These are phyloP conservation scores for Gonioctena quinquepunctata DNA, from an alignment of 1,140 invertebrate species.

Conservation along the genomic window DNA sequence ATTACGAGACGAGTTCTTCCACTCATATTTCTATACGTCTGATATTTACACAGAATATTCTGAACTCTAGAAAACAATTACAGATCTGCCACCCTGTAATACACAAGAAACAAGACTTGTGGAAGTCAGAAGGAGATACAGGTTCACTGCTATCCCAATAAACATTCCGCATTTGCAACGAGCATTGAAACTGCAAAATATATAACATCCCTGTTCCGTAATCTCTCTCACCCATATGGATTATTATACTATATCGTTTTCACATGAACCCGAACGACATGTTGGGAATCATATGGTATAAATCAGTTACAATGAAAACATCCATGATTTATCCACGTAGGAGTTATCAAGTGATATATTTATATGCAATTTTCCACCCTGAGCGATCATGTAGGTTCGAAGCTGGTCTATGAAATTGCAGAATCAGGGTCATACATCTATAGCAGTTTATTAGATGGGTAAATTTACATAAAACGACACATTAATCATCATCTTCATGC, in stretches of 20 bases:
- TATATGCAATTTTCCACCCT: conserved; percentile 6
- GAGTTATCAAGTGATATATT: conserved; percentile 4
- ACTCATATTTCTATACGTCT: too few relatives aligned
- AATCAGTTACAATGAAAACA: background rate
- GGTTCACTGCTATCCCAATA: too few relatives aligned
- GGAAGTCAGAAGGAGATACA: too few relatives aligned
- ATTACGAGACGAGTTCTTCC: too few relatives aligned
- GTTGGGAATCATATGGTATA: background rate
- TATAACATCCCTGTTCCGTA: too few relatives aligned
- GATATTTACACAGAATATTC: too few relatives aligned
- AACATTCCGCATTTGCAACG: too few relatives aligned
- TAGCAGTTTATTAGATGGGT: conserved; percentile 5
- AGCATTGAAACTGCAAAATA: too few relatives aligned
- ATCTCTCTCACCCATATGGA: background rate
- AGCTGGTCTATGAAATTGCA: background rate
- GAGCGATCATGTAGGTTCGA: background rate
- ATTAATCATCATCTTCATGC: conserved; percentile 15
- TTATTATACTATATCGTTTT: background rate
- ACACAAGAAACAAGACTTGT: too few relatives aligned
- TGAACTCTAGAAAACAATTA: too few relatives aligned
- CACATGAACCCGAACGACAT: background rate
- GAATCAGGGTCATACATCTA: background rate
- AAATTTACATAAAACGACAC: conserved; percentile 4
- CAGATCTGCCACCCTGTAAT: too few relatives aligned
- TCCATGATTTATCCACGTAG: background rate